phyloP scores from a whole-genome alignment of 1,140 invertebrate species.

The Bombus pyrosoma region DNA sequence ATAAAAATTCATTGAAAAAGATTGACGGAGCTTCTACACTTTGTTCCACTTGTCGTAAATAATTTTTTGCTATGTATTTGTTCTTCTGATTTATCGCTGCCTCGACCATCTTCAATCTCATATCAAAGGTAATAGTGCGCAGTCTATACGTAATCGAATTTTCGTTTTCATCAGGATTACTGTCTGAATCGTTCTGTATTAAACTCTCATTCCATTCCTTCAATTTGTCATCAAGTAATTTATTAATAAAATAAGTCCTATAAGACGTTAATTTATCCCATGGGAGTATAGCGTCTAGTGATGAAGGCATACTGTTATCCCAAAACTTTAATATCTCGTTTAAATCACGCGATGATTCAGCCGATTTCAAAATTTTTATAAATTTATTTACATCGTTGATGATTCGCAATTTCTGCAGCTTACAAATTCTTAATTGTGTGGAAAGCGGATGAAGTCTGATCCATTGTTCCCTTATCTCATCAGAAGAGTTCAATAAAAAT shows the following conservation, averaged over 20 bases:
- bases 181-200: slow-evolving; percentile 5
- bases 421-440: slow-evolving; percentile 72
- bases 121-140: not conserved
- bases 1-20: slow-evolving; percentile 44
- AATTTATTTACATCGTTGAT: slow-evolving; percentile 77
- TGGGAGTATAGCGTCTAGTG: slow-evolving; percentile 64
- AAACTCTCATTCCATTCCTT: not conserved
- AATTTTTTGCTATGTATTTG: slow-evolving; percentile 76
- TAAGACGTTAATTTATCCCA: slow-evolving; percentile 75
- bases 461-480: slow-evolving; percentile 79
- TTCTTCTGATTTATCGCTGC: slow-evolving; percentile 78
- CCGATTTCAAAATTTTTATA: slow-evolving; percentile 49
- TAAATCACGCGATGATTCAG: slow-evolving; percentile 13
- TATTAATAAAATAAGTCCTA: slow-evolving; percentile 63
- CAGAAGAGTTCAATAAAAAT: slow-evolving; percentile 73
- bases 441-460: slow-evolving; percentile 78
- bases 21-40: not conserved
- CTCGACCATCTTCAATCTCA: slow-evolving; percentile 74
- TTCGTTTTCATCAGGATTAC: not conserved
- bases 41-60: slow-evolving; percentile 55
- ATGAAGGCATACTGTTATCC: slow-evolving; percentile 66
- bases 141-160: not conserved
- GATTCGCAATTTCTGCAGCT: slow-evolving; percentile 77
- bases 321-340: slow-evolving; percentile 67
- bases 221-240: slow-evolving; percentile 6